phyloP scores from a whole-genome alignment of 2,888 invertebrate genomes.

The Hecatera dysodea region DNA sequence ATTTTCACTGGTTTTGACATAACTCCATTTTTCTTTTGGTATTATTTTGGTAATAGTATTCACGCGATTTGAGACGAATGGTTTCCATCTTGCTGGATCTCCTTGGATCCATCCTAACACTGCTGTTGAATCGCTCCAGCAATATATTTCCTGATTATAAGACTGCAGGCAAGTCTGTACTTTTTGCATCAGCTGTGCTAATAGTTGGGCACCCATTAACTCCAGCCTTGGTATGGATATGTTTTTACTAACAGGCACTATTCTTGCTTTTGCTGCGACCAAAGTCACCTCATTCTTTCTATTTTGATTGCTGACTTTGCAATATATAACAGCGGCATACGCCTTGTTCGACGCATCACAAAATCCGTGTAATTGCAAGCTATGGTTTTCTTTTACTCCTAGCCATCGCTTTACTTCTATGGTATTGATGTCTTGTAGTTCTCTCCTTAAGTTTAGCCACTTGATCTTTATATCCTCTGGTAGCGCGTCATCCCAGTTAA shows the following conservation, averaged over 20 bases:
- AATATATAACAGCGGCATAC: conserved; percentile 5
- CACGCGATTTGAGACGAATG: background rate
- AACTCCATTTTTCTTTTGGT: too few relatives aligned
- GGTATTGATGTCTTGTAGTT: background rate
- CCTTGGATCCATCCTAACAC: background rate
- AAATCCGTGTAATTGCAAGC: background rate
- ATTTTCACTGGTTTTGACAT: too few relatives aligned
- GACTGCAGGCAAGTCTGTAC: too few relatives aligned
- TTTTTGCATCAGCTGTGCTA: too few relatives aligned
- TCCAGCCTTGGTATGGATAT: conserved; percentile 7
- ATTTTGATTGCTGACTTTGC: background rate
- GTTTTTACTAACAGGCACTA: background rate
- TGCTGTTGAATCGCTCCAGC: conserved; percentile 3
- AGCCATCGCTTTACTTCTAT: background rate
- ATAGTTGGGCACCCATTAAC: conserved; percentile 4
- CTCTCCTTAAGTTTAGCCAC: background rate
- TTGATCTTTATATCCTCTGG: background rate
- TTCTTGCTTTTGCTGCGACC: conserved; percentile 6
- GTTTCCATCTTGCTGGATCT: conserved; percentile 8
- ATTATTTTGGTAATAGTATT: too few relatives aligned
- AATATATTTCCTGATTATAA: background rate
- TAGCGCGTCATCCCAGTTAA: background rate
- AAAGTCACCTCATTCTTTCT: background rate
- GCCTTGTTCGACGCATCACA: conserved; percentile 10
- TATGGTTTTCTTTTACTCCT: background rate